Conservation (phyloP, 92 coral and sea anemone species). For the Epizoanthus scotinus region DNA sequence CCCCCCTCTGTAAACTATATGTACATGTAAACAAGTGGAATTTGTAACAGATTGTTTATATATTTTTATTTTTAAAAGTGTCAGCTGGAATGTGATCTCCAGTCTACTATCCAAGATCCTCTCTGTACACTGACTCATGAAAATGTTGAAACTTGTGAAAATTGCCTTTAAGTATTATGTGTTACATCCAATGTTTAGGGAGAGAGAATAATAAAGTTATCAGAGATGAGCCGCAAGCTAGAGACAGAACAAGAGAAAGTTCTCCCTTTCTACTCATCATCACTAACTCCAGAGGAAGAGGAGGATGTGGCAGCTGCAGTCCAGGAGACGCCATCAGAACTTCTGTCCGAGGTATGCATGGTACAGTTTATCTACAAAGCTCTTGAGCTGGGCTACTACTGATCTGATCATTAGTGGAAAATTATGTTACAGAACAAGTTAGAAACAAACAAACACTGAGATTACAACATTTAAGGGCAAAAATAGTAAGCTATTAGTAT, state of each 20-base stretch:
- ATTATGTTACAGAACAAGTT: neutral
- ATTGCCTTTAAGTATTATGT: neutral
- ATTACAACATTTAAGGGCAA: too few species aligned
- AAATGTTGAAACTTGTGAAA: neutral
- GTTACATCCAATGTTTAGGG: slow-evolving; percentile 51
- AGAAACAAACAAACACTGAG: too few species aligned
- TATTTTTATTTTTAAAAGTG: neutral
- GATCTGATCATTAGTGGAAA: too few species aligned
- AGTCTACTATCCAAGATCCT: too few species aligned
- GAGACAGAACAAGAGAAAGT: slow-evolving; percentile 98
- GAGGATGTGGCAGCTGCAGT: slow-evolving; percentile 86
- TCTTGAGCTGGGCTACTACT: too few species aligned
- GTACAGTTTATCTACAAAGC: neutral
- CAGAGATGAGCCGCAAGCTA: slow-evolving; percentile 96
- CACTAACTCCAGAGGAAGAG: slow-evolving; percentile 86
- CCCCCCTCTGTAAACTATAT: too few species aligned
- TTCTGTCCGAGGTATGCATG: slow-evolving; percentile 80
- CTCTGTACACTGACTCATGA: too few species aligned
- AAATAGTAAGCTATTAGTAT: neutral
- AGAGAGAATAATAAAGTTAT: slow-evolving; percentile 82
- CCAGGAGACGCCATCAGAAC: slow-evolving; percentile 91
- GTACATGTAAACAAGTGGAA: too few species aligned
- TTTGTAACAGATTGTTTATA: too few species aligned
- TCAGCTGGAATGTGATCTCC: neutral
- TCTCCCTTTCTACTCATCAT: slow-evolving; percentile 91